phyloP scores from a whole-genome alignment of 2,888 invertebrate genomes.

The Tinea semifulvella region DNA sequence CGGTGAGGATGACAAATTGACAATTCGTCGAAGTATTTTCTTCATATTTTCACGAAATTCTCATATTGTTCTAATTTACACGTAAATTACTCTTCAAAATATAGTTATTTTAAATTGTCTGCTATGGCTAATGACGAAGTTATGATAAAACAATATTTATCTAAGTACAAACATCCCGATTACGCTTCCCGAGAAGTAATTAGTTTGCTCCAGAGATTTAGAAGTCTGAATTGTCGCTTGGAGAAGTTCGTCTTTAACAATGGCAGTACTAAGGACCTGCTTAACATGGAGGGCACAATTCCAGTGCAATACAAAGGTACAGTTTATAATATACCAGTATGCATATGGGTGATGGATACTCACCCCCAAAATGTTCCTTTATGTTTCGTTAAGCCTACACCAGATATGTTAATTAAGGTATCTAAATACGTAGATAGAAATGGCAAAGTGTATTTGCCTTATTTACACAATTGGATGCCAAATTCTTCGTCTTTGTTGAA shows the following conservation, averaged over 20 bases:
- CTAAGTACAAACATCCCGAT: conserved; percentile 56
- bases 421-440: conserved; percentile 94
- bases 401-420: conserved; percentile 94
- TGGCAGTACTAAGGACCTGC: conserved; percentile 80
- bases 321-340: conserved; percentile 95
- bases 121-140: conserved; percentile 52
- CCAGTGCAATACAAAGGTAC: conserved; percentile 90
- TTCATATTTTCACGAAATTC: too few species aligned
- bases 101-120: too few species aligned
- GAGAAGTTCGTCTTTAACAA: conserved; percentile 84
- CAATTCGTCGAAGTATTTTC: too few species aligned
- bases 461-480: conserved; percentile 92
- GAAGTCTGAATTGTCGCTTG: conserved; percentile 51
- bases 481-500: conserved; percentile 86
- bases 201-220: conserved; percentile 50
- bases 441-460: conserved; percentile 96
- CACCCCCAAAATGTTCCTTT: conserved; percentile 97
- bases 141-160: conserved; percentile 46
- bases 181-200: conserved; percentile 53
- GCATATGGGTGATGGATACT: conserved; percentile 96
- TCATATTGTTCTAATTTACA: too few species aligned
- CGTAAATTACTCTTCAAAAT: too few species aligned
- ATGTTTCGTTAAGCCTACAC: conserved; percentile 93
- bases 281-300: conserved; percentile 90
- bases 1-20: too few species aligned